phyloP scores from a whole-genome alignment of 2,113 vertebrate genomes.

The Varanus komodoensis region DNA sequence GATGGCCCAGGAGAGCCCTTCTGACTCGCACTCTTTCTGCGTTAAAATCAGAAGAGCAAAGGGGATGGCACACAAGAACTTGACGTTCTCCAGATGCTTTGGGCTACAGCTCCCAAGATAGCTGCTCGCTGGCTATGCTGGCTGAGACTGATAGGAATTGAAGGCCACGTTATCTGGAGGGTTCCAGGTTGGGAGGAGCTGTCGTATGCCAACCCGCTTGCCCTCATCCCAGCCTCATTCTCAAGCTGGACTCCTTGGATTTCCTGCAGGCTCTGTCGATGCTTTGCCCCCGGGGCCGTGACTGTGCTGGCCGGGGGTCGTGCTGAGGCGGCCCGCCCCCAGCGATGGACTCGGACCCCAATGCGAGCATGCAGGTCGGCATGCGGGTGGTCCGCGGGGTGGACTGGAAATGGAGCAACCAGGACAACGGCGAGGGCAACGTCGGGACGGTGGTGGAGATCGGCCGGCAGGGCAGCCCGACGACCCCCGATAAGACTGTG shows the following conservation, averaged over 20 bases:
- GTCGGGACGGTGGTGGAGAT: conserved; percentile 97
- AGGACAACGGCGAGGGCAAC: conserved; percentile 95
- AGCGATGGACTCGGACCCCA: conserved; percentile 76
- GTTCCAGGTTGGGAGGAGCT: too few species aligned
- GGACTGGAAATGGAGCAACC: conserved; percentile 98
- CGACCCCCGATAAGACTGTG: conserved; percentile 95
- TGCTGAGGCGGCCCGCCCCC: neutral
- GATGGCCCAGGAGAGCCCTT: too few species aligned
- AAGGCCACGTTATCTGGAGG: too few species aligned
- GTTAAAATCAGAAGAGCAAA: too few species aligned
- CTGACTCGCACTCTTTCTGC: too few species aligned
- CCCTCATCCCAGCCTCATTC: neutral
- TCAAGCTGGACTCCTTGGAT: neutral
- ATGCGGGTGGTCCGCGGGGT: conserved; percentile 95
- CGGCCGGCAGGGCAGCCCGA: conserved; percentile 94
- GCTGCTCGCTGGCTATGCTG: too few species aligned
- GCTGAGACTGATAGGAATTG: too few species aligned
- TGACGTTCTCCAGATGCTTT: too few species aligned
- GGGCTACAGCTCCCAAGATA: too few species aligned
- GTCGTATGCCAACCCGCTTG: neutral
- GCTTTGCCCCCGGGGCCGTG: conserved; percentile 1
- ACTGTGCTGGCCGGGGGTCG: rapidly evolving
- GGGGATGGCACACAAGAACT: too few species aligned
- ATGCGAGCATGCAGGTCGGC: conserved; percentile 94
- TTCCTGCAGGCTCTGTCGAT: conserved; percentile 43